Evolutionary conservation across 2,797 vertebrate genomes (phyloP), one percentile per base, ranked within the genome.

Genomic region (Hemibagrus guttatus): DNA sequence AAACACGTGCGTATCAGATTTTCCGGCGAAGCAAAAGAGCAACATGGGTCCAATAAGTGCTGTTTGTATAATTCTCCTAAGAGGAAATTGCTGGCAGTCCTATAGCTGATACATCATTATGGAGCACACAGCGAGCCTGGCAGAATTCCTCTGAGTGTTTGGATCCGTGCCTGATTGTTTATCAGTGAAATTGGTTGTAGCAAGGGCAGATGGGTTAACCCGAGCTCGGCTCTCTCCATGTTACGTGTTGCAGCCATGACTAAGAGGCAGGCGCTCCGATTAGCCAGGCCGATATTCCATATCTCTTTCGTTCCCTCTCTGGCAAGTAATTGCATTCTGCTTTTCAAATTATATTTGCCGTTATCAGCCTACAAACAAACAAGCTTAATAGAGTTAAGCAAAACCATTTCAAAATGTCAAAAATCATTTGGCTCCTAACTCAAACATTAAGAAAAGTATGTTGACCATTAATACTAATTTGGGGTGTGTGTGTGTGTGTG

Each of bases 371-470:
- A 91, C 91, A 91, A 89, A 93, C 94, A 95, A 94, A 94, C 93
- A 93, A 89, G 90, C 88, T 87, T 93, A 94, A 94, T 91, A 92
- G 92, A 93, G 93, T 95, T 94, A 93, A 90, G 89, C 90, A 80
- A 80, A 84, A 86, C 92, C 81, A 91, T 92, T 92, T 90, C 92
- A 90, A 94, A 92, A 91, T 92, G 92, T 94, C 94, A 94, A 74
- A 93, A 93, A 93, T 92, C 84, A 91, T 95, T 93, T 87, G 90
- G 85, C 91, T 94, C 92, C 92, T 90, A 93, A 90, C 90, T 80
- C 52, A 85, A 89, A 92, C 91, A 89, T 89, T 93, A 92, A 63
- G 42, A 66, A 81, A 81, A 68, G 31, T 52, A 31, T 46, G 81
- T 28, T 31, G 72, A 54, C 59, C 84, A 66, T 78, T 85, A 78